Evolutionary conservation across 2,888 invertebrate genomes (phyloP), one percentile per base, ranked within the genome.

Genomic region (Dorcus hopei): DNA sequence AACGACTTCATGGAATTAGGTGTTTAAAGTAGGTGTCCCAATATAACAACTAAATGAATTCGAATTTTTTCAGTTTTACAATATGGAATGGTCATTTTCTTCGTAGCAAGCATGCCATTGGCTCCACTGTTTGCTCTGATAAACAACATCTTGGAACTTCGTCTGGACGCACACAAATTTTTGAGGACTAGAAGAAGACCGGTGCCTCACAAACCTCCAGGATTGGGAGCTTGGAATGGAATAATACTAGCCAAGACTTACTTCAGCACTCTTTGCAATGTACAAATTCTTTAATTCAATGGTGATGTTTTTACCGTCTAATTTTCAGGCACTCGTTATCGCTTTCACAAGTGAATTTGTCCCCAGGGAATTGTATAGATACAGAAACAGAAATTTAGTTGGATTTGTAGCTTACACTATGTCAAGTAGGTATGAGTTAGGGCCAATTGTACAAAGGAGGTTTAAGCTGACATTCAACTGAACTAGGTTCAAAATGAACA

Each of bases 41-140:
- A 14, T 45, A n/a, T n/a, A 40, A 9, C 8, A 11, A 8, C 19
- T 43, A 6, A 16, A 16, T 3, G 16, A 8, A 42, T 42, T 16
- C 7, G 9, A 42, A 26, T 14, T 54, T 49, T 68, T 64, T 6
- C 80, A 95, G 96, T 95, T 54, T 84, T 97, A 0, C 96, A 97
- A 77, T 97, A 94, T 74, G 97, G 97, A 0, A 96, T 96, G 75
- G 91, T 96, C 2, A 95, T 95, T 0, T 80, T 97, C 1, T 97
- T 97, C 79, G 95, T 95, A 55, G 93, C 95, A 0, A 95, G 95
- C 0, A 96, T 96, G 73, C 96, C 96, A 0, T 78, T 97, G 54
- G 96, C 96, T 0, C 96, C 97, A 0, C 78, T 97, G 0, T 95
- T 95, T 73, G 95, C 95, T 0, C 79, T 97, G 1, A 79, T 96